Conservation (phyloP, 2,113 vertebrate genomes). For the Gambusia affinis region DNA sequence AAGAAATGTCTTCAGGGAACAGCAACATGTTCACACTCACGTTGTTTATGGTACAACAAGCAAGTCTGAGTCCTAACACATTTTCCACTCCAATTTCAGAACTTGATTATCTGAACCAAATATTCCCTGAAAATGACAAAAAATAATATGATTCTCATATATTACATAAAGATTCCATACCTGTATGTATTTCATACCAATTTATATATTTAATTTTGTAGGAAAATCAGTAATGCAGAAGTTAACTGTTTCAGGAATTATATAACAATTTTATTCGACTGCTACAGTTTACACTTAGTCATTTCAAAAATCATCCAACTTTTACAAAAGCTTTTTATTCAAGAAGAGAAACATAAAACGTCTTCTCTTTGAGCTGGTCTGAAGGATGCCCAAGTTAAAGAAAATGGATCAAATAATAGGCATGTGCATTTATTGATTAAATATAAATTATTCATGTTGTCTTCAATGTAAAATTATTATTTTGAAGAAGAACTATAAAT, state of each 20-base stretch:
- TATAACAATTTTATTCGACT: not conserved
- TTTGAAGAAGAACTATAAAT: not conserved
- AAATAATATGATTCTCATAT: not conserved
- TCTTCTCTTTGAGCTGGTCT: not conserved
- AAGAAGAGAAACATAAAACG: not conserved
- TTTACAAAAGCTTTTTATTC: not conserved
- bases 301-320: not conserved
- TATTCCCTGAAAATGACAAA: not conserved
- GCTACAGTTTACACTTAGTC: not conserved
- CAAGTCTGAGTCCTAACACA: not conserved
- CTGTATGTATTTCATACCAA: not conserved
- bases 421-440: too few relatives aligned
- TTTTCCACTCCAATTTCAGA: not conserved
- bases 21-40: not conserved
- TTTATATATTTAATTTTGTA: not conserved
- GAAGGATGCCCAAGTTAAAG: not conserved
- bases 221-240: not conserved
- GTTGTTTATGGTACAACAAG: not conserved
- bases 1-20: constrained; percentile 2
- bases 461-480: not conserved
- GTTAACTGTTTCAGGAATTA: not conserved
- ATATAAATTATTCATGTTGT: not conserved
- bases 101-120: not conserved
- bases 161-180: not conserved
- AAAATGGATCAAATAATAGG: too few relatives aligned